Evolutionary conservation across 2,888 invertebrate species (phyloP), one percentile per base, ranked within the genome.

Genomic region (Iselma pallidipennis): DNA sequence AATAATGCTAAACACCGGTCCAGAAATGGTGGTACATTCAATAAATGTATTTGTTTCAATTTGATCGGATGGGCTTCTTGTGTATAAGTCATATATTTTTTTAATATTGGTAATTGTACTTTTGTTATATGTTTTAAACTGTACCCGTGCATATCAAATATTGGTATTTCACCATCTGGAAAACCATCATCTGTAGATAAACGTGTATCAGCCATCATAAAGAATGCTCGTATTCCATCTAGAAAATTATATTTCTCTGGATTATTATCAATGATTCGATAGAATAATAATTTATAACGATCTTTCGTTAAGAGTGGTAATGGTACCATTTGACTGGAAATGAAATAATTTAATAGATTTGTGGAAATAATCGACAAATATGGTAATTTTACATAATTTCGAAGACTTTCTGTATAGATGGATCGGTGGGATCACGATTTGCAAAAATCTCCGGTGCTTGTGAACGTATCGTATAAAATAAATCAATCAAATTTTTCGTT

Each of bases 31-130:
- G 89, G 86, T 1, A 86, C 84, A 72, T 91, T 90, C 19, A 90
- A 78, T 4, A 90, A 77, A 74, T 91, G 91, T 16, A 90, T 85
- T 73, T 86, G 85, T 72, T 86, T 88, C 61, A 90, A 77, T 28
- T 86, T 83, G 14, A 90, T 86, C 0, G 90, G 90, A 78, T 89
- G 86, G 0, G 89, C 89, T 73, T 90, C 89, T 87, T 89, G 90
- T 50, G 89, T 87, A 71, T 89, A 90, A 72, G 88, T 82, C 89
- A 90, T 89, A 74, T 90, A 90, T 74, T 89, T 87, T 53, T 88
- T 85, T 21, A 90, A 75, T 33, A 88, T 84, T 0, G 87, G 86
- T 49, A 90, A 78, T 42, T 86, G 86, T 2, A 89, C 80, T 80
- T 86, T 88, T 7, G 88, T 83, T 26, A 90, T 80, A 71, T 90